Conservation (phyloP, 2,113 vertebrate species). For the Apodemus speciosus region DNA sequence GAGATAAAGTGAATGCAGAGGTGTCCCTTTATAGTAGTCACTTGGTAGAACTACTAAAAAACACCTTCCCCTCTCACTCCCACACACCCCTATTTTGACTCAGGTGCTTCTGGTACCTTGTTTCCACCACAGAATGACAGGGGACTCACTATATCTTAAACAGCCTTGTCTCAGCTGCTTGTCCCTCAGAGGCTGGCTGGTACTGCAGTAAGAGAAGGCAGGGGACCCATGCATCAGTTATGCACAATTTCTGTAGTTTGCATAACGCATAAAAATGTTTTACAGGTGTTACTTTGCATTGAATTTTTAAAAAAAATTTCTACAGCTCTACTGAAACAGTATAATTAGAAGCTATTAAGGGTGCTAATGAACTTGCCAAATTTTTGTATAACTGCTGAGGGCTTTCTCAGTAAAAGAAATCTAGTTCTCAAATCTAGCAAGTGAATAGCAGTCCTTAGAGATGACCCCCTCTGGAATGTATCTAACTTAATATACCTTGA, state of each 20-base stretch:
- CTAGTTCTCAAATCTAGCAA: background rate
- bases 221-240: background rate
- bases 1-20: background rate
- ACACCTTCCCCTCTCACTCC: fast-evolving
- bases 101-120: background rate
- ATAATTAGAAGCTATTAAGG: conserved; percentile 85
- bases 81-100: too few relatives aligned
- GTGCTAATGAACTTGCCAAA: conserved; percentile 82
- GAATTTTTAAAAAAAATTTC: conserved; percentile 66
- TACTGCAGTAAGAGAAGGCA: background rate
- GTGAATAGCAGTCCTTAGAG: background rate
- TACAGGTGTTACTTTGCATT: conserved; percentile 72
- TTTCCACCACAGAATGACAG: background rate
- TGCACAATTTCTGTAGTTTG: conserved; percentile 71
- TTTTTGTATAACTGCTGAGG: conserved; percentile 64
- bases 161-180: background rate
- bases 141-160: fast-evolving
- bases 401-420: conserved; percentile 14
- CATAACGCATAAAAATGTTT: conserved; percentile 73
- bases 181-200: background rate
- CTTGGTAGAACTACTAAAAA: background rate
- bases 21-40: background rate
- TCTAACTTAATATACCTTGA: background rate
- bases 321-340: conserved; percentile 80
- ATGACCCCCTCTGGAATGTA: conserved; percentile 6